Conservation (phyloP, 2,113 vertebrate genomes). For the Echinops telfairi region DNA sequence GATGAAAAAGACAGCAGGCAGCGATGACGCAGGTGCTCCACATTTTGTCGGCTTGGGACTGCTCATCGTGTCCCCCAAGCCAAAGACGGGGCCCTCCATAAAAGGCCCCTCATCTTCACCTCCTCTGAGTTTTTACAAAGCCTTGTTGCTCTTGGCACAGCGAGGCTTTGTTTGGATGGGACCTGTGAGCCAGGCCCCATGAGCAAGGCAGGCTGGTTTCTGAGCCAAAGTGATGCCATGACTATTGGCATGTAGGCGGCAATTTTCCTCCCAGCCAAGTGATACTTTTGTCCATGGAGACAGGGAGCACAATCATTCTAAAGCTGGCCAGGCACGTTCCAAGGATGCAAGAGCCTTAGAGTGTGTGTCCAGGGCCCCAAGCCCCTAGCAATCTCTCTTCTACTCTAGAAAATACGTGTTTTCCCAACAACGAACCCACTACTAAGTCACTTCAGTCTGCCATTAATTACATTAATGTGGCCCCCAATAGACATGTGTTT, state of each 20-base stretch:
- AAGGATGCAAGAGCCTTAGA: background rate
- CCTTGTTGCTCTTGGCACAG: background rate
- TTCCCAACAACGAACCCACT: background rate
- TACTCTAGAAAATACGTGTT: background rate
- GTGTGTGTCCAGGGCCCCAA: background rate
- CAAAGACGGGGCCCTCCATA: background rate
- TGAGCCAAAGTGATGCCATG: background rate
- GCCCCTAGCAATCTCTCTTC: background rate
- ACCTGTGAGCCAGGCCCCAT: background rate
- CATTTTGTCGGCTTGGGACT: background rate
- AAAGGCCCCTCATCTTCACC: conserved; percentile 23
- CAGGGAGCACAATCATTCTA: background rate
- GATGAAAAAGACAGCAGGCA: background rate
- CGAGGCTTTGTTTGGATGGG: background rate
- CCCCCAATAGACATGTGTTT: background rate
- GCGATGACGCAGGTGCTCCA: conserved; percentile 51
- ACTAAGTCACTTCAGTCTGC: background rate
- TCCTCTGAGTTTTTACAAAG: background rate
- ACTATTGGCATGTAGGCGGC: background rate
- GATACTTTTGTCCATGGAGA: background rate
- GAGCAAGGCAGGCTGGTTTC: background rate
- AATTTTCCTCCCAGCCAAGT: background rate
- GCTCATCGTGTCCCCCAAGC: background rate
- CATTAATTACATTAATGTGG: background rate
- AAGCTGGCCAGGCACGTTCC: background rate